Percentiles rank a stretch among this genome's conserved stretches.
Conservation (phyloP, 1,140 invertebrate genomes). For the Eriocheir sinensis region DNA sequence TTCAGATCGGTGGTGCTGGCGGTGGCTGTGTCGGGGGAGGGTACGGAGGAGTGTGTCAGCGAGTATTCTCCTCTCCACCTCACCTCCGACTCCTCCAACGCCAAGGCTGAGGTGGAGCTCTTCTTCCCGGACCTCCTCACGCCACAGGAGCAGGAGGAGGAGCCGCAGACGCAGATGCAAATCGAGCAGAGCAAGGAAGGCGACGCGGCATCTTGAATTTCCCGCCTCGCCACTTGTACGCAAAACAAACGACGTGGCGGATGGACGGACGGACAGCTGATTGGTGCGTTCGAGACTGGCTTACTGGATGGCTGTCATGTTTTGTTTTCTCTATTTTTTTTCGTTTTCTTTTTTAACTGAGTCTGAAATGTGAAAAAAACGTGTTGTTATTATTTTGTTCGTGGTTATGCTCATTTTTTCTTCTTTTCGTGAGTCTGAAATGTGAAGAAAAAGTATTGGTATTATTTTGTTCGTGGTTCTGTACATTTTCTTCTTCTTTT, state of each 20-base stretch:
- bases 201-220: neutral
- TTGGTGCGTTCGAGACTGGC: neutral
- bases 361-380: too few species aligned
- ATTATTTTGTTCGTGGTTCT: too few species aligned
- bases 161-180: constrained; percentile 78
- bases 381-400: too few species aligned
- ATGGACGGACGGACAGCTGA: neutral
- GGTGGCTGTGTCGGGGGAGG: constrained; percentile 66
- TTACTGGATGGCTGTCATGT: too few species aligned
- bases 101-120: constrained; percentile 70
- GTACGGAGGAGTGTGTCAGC: constrained; percentile 54
- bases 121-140: constrained; percentile 75
- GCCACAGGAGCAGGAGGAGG: constrained; percentile 62
- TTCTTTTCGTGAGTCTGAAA: too few species aligned
- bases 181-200: constrained; percentile 75
- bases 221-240: neutral
- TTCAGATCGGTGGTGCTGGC: constrained; percentile 73
- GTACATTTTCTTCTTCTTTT: too few species aligned
- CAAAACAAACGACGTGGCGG: neutral
- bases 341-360: too few species aligned
- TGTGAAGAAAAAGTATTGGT: too few species aligned
- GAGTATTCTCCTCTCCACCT: constrained; percentile 70
- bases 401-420: too few species aligned
- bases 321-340: too few species aligned
- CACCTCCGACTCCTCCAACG: constrained; percentile 47